Evolutionary conservation across 2,797 vertebrate species (phyloP), one percentile per base, ranked within the genome.

Genomic region (Rachycentron canadum): DNA sequence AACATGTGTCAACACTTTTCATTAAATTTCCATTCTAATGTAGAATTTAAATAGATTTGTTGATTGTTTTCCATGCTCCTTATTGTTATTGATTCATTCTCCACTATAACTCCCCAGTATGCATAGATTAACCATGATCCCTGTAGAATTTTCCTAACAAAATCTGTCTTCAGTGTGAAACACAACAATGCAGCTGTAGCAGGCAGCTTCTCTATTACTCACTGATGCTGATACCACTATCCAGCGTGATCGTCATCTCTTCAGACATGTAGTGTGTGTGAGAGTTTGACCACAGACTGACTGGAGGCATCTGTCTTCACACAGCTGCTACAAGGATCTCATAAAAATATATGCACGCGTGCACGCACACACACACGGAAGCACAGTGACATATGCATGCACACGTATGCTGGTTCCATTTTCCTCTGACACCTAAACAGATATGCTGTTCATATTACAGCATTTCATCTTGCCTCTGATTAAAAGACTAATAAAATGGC

Each of bases 291-390:
- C 63, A 34, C 66, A 65, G 23, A 85, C 30, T 59, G 88, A 69
- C 56, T 73, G 21, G 69, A 70, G 28, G 73, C 69, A 59, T 77
- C 65, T 81, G 75, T 74, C 78, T 65, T 78, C 52, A 84, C 52
- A 64, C 82, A 84, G 69, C 79, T 72, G 67, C 71, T 55, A 79
- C 67, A 61, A 79, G 59, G 60, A 69, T 25, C 56, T 57, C 52
- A 49, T 52, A 28, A 34, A 32, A 49, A 81, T 3, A 28, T 21
- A 69, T 25, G 72, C 62, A 70, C 58, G 69, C 34, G 53, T 19
- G 23, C 5, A 59, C 32, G 78, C 3, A 38, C 23, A 68, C 25
- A 73, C 61, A 69, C 61, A 71, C 38, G 50, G 47, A 52, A 14
- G 14, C 49, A 52, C 49, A 26, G 1, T 16, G 6, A 32, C 25